phyloP scores from a whole-genome alignment of 2,888 invertebrate genomes.

The Tortrix viridana region DNA sequence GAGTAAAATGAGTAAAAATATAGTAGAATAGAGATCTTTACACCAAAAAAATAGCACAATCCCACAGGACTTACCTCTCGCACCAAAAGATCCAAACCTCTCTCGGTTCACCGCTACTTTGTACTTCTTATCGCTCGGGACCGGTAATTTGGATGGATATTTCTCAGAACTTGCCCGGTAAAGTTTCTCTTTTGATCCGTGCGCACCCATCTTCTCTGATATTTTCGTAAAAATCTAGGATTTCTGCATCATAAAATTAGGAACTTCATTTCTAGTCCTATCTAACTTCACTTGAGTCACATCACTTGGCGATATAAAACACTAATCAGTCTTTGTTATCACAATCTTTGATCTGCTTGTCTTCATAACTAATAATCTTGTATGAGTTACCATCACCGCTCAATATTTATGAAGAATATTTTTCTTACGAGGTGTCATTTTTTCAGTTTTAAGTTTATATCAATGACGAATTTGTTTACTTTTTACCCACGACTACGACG shows the following conservation, averaged over 20 bases:
- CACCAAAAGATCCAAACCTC: conserved; percentile 88
- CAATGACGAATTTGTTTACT: conserved; percentile 24
- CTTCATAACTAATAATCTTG: conserved; percentile 28
- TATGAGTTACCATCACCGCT: conserved; percentile 13
- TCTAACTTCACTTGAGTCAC: conserved; percentile 55
- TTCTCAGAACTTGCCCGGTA: conserved; percentile 87
- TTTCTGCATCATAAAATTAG: conserved; percentile 57
- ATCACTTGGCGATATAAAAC: conserved; percentile 51
- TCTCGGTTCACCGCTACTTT: conserved; percentile 86
- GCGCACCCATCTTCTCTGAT: conserved; percentile 87
- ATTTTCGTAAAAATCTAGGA: conserved; percentile 63
- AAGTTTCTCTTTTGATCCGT: conserved; percentile 90
- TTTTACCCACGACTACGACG: too few relatives aligned
- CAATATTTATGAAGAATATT: conserved; percentile 19
- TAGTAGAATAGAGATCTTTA: too few relatives aligned
- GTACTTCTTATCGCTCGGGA: conserved; percentile 83
- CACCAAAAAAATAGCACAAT: too few relatives aligned
- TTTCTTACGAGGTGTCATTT: conserved; percentile 53
- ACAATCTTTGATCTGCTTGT: conserved; percentile 37
- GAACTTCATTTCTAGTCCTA: conserved; percentile 52
- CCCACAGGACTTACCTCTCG: conserved; percentile 81
- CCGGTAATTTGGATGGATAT: conserved; percentile 82
- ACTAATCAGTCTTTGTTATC: conserved; percentile 43
- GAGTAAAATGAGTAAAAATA: too few relatives aligned
- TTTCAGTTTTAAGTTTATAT: conserved; percentile 41